Conservation (phyloP, 2,113 vertebrate genomes). For the Thunnus thynnus region DNA sequence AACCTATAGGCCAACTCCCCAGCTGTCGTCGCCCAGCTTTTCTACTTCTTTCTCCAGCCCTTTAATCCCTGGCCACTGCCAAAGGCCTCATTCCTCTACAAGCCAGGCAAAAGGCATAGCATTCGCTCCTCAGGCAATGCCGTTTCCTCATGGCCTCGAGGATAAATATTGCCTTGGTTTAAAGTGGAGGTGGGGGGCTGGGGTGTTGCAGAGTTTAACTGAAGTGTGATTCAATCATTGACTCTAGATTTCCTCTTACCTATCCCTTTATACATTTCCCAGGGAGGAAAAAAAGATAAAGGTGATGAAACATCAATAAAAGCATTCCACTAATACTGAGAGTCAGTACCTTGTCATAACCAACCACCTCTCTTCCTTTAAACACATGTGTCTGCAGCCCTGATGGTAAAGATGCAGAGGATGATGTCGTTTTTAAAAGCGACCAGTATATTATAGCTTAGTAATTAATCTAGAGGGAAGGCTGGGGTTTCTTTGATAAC, state of each 20-base stretch:
- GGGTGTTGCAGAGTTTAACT: not conserved
- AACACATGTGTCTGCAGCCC: not conserved
- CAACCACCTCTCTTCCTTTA: slow-evolving; percentile 2
- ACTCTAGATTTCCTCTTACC: not conserved
- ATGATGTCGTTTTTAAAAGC: slow-evolving; percentile 23
- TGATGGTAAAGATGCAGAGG: slow-evolving; percentile 9
- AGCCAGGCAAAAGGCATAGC: slow-evolving; percentile 25
- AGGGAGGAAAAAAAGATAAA: not conserved
- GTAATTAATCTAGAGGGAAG: slow-evolving; percentile 72
- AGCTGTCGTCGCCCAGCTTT: slow-evolving; percentile 2
- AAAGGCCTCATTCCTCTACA: slow-evolving; percentile 56
- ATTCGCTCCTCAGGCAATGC: not conserved
- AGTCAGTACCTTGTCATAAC: slow-evolving; percentile 33
- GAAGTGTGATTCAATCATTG: slow-evolving; percentile 28
- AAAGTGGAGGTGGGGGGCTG: not conserved
- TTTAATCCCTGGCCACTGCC: slow-evolving; percentile 64
- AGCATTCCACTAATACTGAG: not conserved
- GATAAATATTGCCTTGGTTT: slow-evolving; percentile 8
- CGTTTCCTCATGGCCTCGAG: not conserved
- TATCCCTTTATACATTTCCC: not conserved
- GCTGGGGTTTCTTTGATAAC: slow-evolving; percentile 69
- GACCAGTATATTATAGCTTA: slow-evolving; percentile 45
- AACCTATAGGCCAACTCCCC: slow-evolving; percentile 35
- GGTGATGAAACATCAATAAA: slow-evolving; percentile 36
- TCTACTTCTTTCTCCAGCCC: slow-evolving; percentile 24